These are phyloP conservation scores for Dinoponera quadriceps DNA, from an alignment of 1,140 invertebrate genomes.

Conservation along the genomic window DNA sequence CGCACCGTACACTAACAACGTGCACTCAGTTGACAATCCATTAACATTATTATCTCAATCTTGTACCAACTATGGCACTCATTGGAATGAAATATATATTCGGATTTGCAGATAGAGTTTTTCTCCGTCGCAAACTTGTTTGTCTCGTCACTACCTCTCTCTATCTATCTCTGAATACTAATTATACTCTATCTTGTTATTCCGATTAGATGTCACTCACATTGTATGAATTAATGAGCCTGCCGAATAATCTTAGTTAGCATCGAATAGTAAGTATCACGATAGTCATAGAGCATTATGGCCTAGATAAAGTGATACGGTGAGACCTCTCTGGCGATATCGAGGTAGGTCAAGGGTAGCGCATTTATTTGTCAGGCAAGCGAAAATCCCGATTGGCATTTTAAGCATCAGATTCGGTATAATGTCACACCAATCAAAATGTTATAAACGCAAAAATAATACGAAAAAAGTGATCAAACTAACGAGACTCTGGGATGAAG, in stretches of 20 bases:
- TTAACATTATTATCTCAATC: constrained; percentile 32
- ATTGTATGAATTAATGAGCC: constrained; percentile 45
- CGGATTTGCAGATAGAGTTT: constrained; percentile 59
- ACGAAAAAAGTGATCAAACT: background rate
- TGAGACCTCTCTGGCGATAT: constrained; percentile 74
- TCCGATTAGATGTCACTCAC: constrained; percentile 32
- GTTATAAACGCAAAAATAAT: constrained; percentile 5
- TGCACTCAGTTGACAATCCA: constrained; percentile 25
- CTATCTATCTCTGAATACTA: constrained; percentile 19
- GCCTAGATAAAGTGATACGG: constrained; percentile 76
- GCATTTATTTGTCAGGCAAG: constrained; percentile 71
- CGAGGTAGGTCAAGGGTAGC: constrained; percentile 76
- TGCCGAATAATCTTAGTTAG: constrained; percentile 74
- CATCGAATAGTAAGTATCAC: constrained; percentile 72
- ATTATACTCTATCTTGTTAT: constrained; percentile 35
- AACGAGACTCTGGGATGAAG: constrained; percentile 12
- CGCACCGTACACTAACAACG: constrained; percentile 68
- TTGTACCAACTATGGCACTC: constrained; percentile 72
- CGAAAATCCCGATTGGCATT: constrained; percentile 15
- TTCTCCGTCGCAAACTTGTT: constrained; percentile 40
- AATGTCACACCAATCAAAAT: background rate
- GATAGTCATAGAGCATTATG: constrained; percentile 82
- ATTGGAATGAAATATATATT: constrained; percentile 69
- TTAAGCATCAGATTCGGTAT: too few relatives aligned
- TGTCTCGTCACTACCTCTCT: constrained; percentile 35